Percentiles rank a stretch among this genome's conserved stretches.
phyloP scores from a whole-genome alignment of 2,888 invertebrate genomes.

The Cheilosia urbana region DNA sequence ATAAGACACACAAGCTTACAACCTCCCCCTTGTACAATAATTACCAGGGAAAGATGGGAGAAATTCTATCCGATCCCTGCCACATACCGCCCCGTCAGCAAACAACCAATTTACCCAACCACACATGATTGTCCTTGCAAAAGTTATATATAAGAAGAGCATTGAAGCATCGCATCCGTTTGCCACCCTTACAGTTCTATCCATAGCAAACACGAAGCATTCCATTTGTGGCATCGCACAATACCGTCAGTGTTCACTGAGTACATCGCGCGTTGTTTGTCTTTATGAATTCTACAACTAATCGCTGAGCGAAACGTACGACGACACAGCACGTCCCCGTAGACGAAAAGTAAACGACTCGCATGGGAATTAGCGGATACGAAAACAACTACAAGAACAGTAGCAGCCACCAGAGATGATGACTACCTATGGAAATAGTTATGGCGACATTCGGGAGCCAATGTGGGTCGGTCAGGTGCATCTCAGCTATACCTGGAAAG shows the following conservation, averaged over 20 bases:
- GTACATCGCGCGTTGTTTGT: conserved; percentile 51
- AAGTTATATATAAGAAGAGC: conserved; percentile 21
- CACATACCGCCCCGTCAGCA: background rate
- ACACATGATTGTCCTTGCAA: conserved; percentile 21
- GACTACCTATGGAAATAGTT: conserved; percentile 26
- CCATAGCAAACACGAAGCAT: background rate
- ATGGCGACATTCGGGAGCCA: conserved; percentile 39
- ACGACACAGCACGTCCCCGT: background rate
- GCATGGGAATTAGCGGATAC: conserved; percentile 40
- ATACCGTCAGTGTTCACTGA: conserved; percentile 4
- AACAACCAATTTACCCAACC: conserved; percentile 38
- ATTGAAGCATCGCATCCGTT: conserved; percentile 20
- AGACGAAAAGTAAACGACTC: conserved; percentile 47
- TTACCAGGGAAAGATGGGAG: background rate
- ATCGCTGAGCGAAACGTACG: conserved; percentile 29
- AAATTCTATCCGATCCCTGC: background rate
- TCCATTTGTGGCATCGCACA: background rate
- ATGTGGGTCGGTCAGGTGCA: conserved; percentile 42
- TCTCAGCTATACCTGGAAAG: conserved; percentile 17
- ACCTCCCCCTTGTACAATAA: conserved; percentile 28
- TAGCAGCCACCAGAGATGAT: conserved; percentile 38
- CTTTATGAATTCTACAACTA: conserved; percentile 48
- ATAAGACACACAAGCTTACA: conserved; percentile 34
- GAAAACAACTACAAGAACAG: conserved; percentile 19
- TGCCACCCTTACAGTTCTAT: background rate